phyloP scores from a whole-genome alignment of 2,113 vertebrate species.

The Scortum barcoo region DNA sequence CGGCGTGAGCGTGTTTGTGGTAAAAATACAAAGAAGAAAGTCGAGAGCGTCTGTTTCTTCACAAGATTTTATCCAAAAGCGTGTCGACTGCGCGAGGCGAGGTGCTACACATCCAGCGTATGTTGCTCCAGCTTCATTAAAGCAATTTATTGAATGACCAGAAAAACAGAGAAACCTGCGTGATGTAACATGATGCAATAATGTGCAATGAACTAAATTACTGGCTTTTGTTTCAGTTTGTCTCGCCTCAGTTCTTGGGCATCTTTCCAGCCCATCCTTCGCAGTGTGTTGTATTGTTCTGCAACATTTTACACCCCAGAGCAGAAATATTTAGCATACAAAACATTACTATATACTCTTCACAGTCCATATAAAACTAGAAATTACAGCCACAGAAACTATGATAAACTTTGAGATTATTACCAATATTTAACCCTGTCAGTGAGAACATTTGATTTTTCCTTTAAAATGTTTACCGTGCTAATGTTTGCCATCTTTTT shows the following conservation, averaged over 20 bases:
- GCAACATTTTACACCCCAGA: neutral
- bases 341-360: neutral
- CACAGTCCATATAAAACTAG: neutral
- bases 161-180: neutral
- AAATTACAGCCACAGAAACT: neutral
- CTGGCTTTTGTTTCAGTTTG: neutral
- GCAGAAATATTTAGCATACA: neutral
- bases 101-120: neutral
- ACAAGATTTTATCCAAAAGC: neutral
- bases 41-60: neutral
- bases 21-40: neutral
- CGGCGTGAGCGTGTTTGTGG: neutral
- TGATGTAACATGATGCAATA: conserved; percentile 35
- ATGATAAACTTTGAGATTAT: neutral
- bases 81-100: neutral
- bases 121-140: conserved; percentile 15
- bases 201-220: neutral
- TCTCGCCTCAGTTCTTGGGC: neutral
- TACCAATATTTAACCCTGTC: too few species aligned
- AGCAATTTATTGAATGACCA: conserved; percentile 21
- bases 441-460: too few species aligned
- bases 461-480: too few species aligned
- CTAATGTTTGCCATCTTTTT: too few species aligned
- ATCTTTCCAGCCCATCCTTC: neutral
- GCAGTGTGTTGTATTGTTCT: neutral